A percentile compares a stretch with the other conserved stretches of the same genome.
phyloP scores from a whole-genome alignment of 2,797 vertebrate genomes.

The Platyrinchus mystaceus region DNA sequence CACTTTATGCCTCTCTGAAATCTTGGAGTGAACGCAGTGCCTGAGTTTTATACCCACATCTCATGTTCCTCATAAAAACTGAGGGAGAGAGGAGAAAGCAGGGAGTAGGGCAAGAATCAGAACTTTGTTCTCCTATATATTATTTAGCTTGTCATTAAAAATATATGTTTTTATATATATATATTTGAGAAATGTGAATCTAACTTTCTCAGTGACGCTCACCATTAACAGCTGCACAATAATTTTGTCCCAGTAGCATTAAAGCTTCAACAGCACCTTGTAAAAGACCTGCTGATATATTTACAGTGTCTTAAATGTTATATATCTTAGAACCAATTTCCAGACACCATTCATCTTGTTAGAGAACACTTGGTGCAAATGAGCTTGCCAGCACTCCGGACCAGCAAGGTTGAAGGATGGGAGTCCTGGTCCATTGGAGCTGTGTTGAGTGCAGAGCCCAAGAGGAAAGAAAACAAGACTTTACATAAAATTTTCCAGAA shows the following conservation, averaged over 20 bases:
- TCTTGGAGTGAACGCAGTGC: background rate
- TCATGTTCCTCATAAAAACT: background rate
- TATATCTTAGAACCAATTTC: background rate
- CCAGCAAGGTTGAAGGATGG: background rate
- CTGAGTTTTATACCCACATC: background rate
- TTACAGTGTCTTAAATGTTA: background rate
- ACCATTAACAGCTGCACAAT: background rate
- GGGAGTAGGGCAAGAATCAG: background rate
- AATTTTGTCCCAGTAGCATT: background rate
- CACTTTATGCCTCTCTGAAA: background rate
- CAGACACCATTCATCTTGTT: background rate
- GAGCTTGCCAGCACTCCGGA: background rate
- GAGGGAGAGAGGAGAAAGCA: background rate
- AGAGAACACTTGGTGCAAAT: background rate
- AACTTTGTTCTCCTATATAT: background rate
- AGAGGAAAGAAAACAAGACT: background rate
- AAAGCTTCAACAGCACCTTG: constrained; percentile 12
- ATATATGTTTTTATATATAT: no score
- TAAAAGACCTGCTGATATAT: constrained; percentile 29
- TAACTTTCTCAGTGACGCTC: background rate
- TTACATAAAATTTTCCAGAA: background rate
- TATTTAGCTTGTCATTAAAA: background rate
- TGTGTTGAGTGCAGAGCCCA: background rate
- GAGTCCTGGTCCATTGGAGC: background rate
- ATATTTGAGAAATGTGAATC: background rate